Conservation (phyloP, 2,797 vertebrate species). For the Ctenopoma kingsleyae region DNA sequence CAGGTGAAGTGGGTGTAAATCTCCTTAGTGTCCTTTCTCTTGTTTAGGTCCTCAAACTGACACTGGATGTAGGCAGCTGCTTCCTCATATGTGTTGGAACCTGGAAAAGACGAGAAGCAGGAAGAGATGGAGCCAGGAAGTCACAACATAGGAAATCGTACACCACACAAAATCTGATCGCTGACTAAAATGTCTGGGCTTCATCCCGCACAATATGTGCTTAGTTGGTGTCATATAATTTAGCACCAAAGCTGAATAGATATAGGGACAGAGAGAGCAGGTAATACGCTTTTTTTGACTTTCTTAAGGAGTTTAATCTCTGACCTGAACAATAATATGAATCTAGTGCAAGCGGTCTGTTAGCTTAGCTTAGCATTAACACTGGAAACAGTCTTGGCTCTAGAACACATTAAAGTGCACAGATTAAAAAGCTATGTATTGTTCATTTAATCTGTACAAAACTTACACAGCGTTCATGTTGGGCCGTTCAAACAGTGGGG, state of each 20-base stretch:
- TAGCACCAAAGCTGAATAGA: no score
- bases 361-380: not conserved
- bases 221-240: no score
- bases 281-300: not conserved
- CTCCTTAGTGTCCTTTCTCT: conserved; percentile 99
- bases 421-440: no score
- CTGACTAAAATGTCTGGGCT: not conserved
- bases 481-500: no score
- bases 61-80: conserved; percentile 98
- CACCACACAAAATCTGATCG: not conserved
- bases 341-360: not conserved
- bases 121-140: conserved; percentile 35
- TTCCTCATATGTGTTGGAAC: conserved; percentile 98
- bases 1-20: conserved; percentile 99
- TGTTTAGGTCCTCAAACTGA: conserved; percentile 99
- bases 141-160: conserved; percentile 4
- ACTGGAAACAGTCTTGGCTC: no score
- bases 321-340: not conserved
- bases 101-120: conserved; percentile 70
- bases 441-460: no score
- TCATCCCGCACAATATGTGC: conserved; percentile 22
- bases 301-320: not conserved
- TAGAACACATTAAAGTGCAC: no score
- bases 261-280: no score
- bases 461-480: no score